These are phyloP conservation scores for Paratilapia polleni DNA, from an alignment of 2,113 vertebrate genomes.

Conservation along the genomic window DNA sequence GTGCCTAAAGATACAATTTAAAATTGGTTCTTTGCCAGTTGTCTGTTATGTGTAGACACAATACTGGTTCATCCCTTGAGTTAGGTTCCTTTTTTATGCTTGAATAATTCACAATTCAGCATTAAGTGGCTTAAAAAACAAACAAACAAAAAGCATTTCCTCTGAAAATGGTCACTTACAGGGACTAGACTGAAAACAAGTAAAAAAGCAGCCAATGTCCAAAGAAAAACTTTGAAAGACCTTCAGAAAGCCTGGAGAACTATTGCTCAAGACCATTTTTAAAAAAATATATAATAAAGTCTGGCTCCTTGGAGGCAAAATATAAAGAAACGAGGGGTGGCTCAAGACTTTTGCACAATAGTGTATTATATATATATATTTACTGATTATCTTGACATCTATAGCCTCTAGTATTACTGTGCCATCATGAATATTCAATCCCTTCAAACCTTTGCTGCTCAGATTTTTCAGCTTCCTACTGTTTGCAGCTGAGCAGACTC, in stretches of 20 bases:
- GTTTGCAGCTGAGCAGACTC: background rate
- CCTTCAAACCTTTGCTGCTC: background rate
- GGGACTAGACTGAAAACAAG: too few species aligned
- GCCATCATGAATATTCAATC: background rate
- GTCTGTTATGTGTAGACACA: too few species aligned
- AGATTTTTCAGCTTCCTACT: background rate
- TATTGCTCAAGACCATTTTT: too few species aligned
- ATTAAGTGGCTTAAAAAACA: background rate
- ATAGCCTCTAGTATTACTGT: conserved; percentile 4
- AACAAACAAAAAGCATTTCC: background rate
- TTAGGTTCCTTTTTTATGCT: too few species aligned
- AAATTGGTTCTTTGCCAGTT: too few species aligned
- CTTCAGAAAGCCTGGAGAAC: background rate
- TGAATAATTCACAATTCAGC: too few species aligned
- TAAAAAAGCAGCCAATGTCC: background rate
- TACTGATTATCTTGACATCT: background rate
- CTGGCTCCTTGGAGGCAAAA: too few species aligned
- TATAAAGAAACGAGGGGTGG: background rate
- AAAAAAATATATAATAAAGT: too few species aligned
- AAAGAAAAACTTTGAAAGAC: background rate
- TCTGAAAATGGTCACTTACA: too few species aligned
- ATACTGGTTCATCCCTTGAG: too few species aligned
- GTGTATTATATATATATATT: background rate
- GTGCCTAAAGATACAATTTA: too few species aligned
- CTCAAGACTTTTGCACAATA: conserved; percentile 1